Evolutionary conservation across 92 coral and sea anemone genomes (phyloP), one percentile per base, ranked within the genome.

Genomic region (Phenganax marumi): DNA sequence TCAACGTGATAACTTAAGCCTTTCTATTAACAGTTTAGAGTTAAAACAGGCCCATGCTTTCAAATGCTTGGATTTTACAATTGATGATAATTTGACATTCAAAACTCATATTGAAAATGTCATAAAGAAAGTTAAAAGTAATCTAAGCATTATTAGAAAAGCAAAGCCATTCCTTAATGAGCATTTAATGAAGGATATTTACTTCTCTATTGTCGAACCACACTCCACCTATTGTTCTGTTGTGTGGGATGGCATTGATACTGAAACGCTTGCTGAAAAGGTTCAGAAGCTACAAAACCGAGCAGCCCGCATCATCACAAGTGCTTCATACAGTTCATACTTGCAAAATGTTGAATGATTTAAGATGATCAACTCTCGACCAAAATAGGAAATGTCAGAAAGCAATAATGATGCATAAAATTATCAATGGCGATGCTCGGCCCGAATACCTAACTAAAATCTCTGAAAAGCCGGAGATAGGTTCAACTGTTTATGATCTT

Each of bases 371-470:
- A 19, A 19, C 48, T 10, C 51, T 69, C 8, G 75, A 47, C 12
- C 75, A 25, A 47, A 69, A 69, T 24, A 69, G 75, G 47, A 69
- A 69, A 69, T 19, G 47, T 25, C 75, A 69, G 19, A 24, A 69
- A 69, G 75, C 75, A 12, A 69, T 69, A 24, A 69, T 69, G 75
- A 43, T 69, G 51, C 75, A 69, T 18, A 69, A 69, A 69, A 43
- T 43, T 69, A 69, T 69, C 0, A 69, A 5, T 18, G 75, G 75
- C 12, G 2, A 25, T 69, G 75, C 75, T 19, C n/a, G n/a, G n/a
- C 75, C 75, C 14, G 26, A 47, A 19, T 69, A 69, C 47, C 39
- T 69, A 69, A 8, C 50, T 19, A 51, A 69, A 69, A 69, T 69
- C 50, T 69, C 47, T 69, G 75, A 69, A 33, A 69, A 69, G n/a